phyloP scores from a whole-genome alignment of 2,888 invertebrate genomes.

The Lumbricus terrestris region DNA sequence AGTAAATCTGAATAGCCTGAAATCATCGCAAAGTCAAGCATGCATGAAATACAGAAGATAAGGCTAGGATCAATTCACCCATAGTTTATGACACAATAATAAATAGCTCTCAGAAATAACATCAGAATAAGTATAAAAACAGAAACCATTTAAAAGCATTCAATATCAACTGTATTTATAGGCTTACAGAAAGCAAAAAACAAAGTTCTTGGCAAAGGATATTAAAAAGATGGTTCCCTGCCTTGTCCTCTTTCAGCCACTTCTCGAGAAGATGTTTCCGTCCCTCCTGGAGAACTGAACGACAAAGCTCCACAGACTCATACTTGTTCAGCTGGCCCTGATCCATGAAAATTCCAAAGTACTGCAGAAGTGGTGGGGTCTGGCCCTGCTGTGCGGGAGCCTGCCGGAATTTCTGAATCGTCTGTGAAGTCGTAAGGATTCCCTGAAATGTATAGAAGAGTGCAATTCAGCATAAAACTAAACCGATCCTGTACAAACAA shows the following conservation, averaged over 20 bases:
- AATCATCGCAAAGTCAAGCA: too few species aligned
- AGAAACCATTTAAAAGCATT: not conserved
- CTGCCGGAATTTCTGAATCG: conserved; percentile 97
- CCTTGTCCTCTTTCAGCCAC: conserved; percentile 96
- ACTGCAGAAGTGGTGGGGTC: conserved; percentile 93
- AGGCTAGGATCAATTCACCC: not conserved
- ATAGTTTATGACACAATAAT: not conserved
- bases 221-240: conserved; percentile 35
- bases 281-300: conserved; percentile 91
- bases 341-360: conserved; percentile 96
- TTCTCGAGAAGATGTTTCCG: conserved; percentile 95
- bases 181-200: not conserved
- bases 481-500: too few species aligned
- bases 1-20: too few species aligned
- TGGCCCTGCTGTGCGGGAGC: conserved; percentile 91
- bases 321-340: conserved; percentile 97
- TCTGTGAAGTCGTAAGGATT: conserved; percentile 93
- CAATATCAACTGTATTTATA: too few species aligned
- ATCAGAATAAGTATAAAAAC: not conserved
- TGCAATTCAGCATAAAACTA: not conserved
- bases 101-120: not conserved
- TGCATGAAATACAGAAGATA: too few species aligned
- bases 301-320: conserved; percentile 94
- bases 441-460: conserved; percentile 65
- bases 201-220: not conserved